These are phyloP conservation scores for Pseudoatta argentina DNA, from an alignment of 1,140 invertebrate species.

Conservation along the genomic window DNA sequence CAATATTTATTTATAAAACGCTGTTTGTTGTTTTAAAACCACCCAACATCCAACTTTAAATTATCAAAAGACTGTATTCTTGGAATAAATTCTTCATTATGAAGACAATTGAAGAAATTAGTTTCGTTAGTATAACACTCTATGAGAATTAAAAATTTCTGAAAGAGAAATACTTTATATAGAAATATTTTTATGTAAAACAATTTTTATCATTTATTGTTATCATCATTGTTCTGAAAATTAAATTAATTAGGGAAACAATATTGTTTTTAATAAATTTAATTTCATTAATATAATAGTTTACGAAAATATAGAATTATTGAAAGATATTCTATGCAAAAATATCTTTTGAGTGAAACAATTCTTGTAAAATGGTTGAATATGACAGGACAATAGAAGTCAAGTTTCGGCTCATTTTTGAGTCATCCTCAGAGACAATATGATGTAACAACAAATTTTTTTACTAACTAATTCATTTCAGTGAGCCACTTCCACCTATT, in stretches of 20 bases:
- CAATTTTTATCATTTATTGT: neutral
- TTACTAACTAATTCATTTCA: too few relatives aligned
- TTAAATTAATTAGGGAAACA: neutral
- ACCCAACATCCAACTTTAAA: neutral
- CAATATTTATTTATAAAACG: conserved; percentile 80
- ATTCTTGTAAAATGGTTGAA: too few relatives aligned
- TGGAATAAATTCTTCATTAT: neutral
- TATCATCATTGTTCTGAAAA: neutral
- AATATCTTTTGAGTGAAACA: too few relatives aligned
- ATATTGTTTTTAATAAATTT: neutral
- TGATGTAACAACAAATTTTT: too few relatives aligned
- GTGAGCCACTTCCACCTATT: too few relatives aligned
- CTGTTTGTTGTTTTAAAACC: conserved; percentile 33
- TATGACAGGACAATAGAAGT: too few relatives aligned
- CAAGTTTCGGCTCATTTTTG: too few relatives aligned
- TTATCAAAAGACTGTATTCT: neutral
- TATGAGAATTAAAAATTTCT: neutral
- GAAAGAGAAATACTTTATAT: neutral
- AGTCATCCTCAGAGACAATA: too few relatives aligned
- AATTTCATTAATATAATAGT: too few relatives aligned
- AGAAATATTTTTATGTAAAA: neutral
- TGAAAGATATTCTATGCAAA: too few relatives aligned
- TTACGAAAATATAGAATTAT: too few relatives aligned
- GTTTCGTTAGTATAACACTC: neutral
- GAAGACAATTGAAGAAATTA: neutral